Evolutionary conservation across 1,140 invertebrate species (phyloP).

Genomic region (Oedothorax gibbosus): DNA sequence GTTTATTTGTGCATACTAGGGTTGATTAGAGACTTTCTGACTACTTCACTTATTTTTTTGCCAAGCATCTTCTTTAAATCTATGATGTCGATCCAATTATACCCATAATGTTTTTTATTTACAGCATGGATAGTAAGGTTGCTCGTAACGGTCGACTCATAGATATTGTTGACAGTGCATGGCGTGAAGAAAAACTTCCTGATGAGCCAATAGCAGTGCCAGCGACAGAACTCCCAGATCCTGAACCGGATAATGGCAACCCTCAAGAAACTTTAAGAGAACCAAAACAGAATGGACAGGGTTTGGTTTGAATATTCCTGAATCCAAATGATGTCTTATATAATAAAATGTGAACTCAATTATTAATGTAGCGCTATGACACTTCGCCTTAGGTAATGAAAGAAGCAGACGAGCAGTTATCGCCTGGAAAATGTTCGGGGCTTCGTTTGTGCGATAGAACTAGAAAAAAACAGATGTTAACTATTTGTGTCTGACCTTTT

Average conservation of each 20-base stretch:
- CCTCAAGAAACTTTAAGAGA: slow-evolving; percentile 89
- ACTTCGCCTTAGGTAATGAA: too few relatives aligned
- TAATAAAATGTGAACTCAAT: background rate
- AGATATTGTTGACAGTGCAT: slow-evolving; percentile 89
- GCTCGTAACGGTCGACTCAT: slow-evolving; percentile 81
- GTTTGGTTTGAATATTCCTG: slow-evolving; percentile 78
- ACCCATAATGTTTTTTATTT: slow-evolving; percentile 50
- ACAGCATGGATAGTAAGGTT: slow-evolving; percentile 75
- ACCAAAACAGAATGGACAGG: slow-evolving; percentile 90
- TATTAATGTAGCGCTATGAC: too few relatives aligned
- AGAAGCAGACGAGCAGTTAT: too few relatives aligned
- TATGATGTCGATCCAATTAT: too few relatives aligned
- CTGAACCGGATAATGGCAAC: slow-evolving; percentile 93
- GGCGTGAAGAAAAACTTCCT: slow-evolving; percentile 88
- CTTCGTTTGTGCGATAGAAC: too few relatives aligned
- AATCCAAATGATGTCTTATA: background rate
- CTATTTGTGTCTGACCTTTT: too few relatives aligned
- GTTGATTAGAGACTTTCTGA: too few relatives aligned
- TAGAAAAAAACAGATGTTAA: too few relatives aligned
- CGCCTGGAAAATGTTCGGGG: too few relatives aligned
- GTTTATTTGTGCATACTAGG: too few relatives aligned
- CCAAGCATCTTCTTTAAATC: too few relatives aligned
- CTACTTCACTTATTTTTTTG: too few relatives aligned
- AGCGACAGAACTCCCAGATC: slow-evolving; percentile 87
- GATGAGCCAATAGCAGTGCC: slow-evolving; percentile 92